Conservation (phyloP, 1,140 invertebrate genomes). For the Charaxes varanes region DNA sequence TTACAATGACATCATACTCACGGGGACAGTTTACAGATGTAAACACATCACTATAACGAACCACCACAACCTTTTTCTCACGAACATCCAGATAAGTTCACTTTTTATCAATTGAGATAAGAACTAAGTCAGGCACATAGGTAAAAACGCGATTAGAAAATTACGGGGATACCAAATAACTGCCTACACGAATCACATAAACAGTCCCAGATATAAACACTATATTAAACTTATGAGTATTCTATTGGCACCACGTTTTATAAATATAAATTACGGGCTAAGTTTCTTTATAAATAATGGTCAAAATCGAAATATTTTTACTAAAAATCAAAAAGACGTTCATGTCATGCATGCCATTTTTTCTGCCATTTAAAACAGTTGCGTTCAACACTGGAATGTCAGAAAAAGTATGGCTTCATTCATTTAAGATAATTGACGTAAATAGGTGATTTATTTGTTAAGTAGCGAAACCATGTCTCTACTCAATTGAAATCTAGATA, state of each 20-base stretch:
- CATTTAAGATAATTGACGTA: conserved; percentile 5
- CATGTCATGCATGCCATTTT: conserved; percentile 68
- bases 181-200: conserved; percentile 52
- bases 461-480: too few relatives aligned
- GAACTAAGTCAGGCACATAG: conserved; percentile 15
- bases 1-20: conserved; percentile 72
- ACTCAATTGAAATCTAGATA: too few relatives aligned
- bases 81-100: conserved; percentile 17
- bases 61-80: conserved; percentile 26
- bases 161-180: conserved; percentile 50
- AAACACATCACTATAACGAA: conserved; percentile 63
- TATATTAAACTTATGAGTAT: conserved; percentile 20
- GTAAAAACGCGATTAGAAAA: conserved; percentile 25
- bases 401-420: conserved; percentile 36
- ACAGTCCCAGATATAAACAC: conserved; percentile 27
- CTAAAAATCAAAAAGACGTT: conserved; percentile 49
- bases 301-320: conserved; percentile 48
- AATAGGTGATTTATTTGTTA: too few relatives aligned
- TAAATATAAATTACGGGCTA: conserved; percentile 23
- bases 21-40: conserved; percentile 64
- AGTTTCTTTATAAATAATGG: conserved; percentile 25
- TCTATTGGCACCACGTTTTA: conserved; percentile 35
- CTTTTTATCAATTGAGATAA: conserved; percentile 17
- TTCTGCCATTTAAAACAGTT: conserved; percentile 56
- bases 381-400: conserved; percentile 54